Conservation (phyloP, 2,888 invertebrate genomes). For the Maniola hyperantus region DNA sequence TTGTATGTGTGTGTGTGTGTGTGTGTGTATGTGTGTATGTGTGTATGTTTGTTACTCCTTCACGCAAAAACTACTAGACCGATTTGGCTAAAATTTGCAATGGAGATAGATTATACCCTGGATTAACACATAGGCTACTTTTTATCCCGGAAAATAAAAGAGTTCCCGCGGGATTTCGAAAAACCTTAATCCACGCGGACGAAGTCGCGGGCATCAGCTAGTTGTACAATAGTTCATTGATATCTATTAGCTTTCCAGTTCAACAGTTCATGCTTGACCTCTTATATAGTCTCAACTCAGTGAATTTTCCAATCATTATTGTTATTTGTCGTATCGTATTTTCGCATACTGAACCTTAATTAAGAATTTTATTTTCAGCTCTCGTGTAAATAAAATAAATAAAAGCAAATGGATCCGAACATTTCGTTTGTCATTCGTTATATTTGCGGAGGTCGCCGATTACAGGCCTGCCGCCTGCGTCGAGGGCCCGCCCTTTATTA, state of each 20-base stretch:
- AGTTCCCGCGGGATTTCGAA: no score
- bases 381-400: slow-evolving; percentile 32
- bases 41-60: no score
- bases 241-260: neutral
- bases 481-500: neutral
- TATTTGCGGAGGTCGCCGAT: slow-evolving; percentile 28
- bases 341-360: slow-evolving; percentile 23
- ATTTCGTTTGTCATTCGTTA: slow-evolving; percentile 30
- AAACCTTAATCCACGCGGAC: no score
- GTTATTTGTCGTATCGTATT: slow-evolving; percentile 17
- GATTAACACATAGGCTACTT: no score
- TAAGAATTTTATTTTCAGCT: slow-evolving; percentile 21
- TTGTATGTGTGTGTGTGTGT: no score
- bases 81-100: no score
- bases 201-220: no score
- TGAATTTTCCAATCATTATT: slow-evolving; percentile 9
- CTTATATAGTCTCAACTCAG: neutral
- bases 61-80: no score
- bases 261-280: neutral
- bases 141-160: no score
- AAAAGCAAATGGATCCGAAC: slow-evolving; percentile 38
- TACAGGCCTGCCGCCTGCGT: slow-evolving; percentile 14
- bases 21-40: no score
- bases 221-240: neutral
- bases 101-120: no score